phyloP scores from a whole-genome alignment of 1,140 invertebrate genomes.

The Physella acuta region DNA sequence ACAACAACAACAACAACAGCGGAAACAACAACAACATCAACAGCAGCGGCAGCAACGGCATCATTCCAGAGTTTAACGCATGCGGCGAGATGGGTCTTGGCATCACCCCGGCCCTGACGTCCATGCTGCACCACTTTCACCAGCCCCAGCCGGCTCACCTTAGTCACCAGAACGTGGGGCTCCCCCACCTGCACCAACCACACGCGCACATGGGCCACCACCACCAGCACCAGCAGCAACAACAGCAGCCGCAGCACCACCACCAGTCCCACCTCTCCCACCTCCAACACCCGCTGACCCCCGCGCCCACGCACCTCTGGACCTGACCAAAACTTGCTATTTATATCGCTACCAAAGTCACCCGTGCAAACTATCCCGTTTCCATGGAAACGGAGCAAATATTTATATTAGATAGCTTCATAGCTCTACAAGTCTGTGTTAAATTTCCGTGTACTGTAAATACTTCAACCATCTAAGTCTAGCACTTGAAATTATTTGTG shows the following conservation, averaged over 20 bases:
- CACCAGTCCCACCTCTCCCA: background rate
- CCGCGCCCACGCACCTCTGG: background rate
- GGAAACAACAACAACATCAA: background rate
- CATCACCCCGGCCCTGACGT: background rate
- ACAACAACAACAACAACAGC: slow-evolving; percentile 7
- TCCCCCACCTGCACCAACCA: background rate
- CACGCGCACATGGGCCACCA: background rate
- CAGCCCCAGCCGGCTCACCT: slow-evolving; percentile 9
- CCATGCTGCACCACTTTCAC: background rate
- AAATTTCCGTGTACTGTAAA: too few species aligned
- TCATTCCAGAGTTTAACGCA: background rate
- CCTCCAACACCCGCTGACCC: background rate
- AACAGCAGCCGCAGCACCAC: background rate
- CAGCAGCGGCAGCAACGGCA: background rate
- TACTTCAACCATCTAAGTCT: too few species aligned
- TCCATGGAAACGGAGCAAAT: too few species aligned
- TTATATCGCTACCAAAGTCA: too few species aligned
- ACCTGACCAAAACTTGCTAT: too few species aligned
- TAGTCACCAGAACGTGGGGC: background rate
- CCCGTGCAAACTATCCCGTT: too few species aligned
- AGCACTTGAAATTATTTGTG: too few species aligned
- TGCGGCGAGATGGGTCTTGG: background rate
- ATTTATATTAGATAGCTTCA: too few species aligned
- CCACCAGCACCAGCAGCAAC: background rate
- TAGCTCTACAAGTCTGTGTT: too few species aligned